Percentiles rank a stretch among this genome's conserved stretches.
Evolutionary conservation across 2,113 vertebrate genomes (phyloP).

Genomic region (Scophthalmus maximus): DNA sequence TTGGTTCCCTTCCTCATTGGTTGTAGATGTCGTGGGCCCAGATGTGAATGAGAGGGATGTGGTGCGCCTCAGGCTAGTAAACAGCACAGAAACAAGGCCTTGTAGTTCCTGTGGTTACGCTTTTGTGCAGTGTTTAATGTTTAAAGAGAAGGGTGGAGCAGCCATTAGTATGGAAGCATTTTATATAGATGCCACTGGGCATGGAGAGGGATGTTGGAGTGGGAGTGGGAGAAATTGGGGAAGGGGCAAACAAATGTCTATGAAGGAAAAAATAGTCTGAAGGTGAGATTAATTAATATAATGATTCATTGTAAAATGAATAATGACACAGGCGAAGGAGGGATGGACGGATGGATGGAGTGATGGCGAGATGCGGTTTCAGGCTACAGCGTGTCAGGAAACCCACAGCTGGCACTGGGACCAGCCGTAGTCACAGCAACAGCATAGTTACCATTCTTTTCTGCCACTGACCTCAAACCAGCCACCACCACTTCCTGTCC

Average conservation of each 20-base stretch:
- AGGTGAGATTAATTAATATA: conserved; percentile 4
- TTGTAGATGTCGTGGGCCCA: conserved; percentile 49
- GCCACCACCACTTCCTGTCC: conserved; percentile 81
- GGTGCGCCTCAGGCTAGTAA: conserved; percentile 70
- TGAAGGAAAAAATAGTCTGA: not conserved
- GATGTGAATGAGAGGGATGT: conserved; percentile 69
- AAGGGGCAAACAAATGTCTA: not conserved
- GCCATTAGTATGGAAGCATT: conserved; percentile 81
- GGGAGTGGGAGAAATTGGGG: conserved; percentile 55
- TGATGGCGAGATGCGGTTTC: conserved; percentile 71
- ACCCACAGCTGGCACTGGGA: conserved; percentile 77
- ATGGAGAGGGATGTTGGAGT: conserved; percentile 65
- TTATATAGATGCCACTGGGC: conserved; percentile 80
- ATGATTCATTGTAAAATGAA: conserved; percentile 12
- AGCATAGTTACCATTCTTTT: conserved; percentile 85
- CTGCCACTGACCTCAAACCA: conserved; percentile 82
- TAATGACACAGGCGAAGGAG: not conserved
- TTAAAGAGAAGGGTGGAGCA: conserved; percentile 84
- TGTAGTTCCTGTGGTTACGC: conserved; percentile 73
- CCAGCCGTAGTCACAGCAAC: conserved; percentile 78
- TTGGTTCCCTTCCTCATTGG: conserved; percentile 48
- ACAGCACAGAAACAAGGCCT: conserved; percentile 74
- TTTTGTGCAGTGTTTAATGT: conserved; percentile 80
- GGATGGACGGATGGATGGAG: conserved; percentile 29
- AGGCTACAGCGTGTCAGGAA: conserved; percentile 75